These are phyloP conservation scores for Isurus oxyrinchus DNA, from an alignment of 2,113 vertebrate genomes.

Conservation along the genomic window DNA sequence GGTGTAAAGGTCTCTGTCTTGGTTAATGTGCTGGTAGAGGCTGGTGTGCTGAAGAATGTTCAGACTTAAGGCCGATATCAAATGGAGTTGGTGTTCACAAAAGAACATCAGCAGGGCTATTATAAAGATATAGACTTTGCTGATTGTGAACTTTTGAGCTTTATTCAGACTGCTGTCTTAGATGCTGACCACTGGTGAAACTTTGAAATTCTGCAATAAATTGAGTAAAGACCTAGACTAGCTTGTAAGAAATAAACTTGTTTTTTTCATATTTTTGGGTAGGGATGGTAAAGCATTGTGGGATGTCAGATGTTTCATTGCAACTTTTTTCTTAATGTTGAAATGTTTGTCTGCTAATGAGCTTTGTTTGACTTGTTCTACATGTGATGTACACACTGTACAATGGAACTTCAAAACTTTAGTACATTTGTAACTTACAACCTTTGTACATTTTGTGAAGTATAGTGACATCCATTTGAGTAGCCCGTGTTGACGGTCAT, in stretches of 20 bases:
- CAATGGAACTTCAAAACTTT: neutral
- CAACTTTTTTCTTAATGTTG: constrained; percentile 1
- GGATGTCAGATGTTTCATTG: neutral
- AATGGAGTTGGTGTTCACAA: neutral
- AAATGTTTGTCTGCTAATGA: neutral
- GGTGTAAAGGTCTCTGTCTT: constrained; percentile 12
- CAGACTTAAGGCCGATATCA: neutral
- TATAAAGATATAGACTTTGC: neutral
- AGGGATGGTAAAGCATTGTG: neutral
- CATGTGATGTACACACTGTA: neutral
- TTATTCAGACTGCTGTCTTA: neutral
- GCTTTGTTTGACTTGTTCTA: neutral
- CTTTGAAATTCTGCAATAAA: neutral
- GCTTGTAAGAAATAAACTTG: neutral
- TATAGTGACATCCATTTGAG: neutral
- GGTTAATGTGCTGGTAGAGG: constrained; percentile 21
- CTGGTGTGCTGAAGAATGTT: neutral
- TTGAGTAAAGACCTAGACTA: neutral
- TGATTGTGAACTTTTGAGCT: neutral
- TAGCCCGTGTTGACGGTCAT: neutral
- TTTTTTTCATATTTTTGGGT: neutral
- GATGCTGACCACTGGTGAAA: neutral
- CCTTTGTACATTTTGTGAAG: neutral
- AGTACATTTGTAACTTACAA: neutral
- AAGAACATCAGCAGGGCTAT: neutral